These are phyloP conservation scores for Lycocerus yunnanus DNA, from an alignment of 2,888 invertebrate genomes.

Conservation along the genomic window DNA sequence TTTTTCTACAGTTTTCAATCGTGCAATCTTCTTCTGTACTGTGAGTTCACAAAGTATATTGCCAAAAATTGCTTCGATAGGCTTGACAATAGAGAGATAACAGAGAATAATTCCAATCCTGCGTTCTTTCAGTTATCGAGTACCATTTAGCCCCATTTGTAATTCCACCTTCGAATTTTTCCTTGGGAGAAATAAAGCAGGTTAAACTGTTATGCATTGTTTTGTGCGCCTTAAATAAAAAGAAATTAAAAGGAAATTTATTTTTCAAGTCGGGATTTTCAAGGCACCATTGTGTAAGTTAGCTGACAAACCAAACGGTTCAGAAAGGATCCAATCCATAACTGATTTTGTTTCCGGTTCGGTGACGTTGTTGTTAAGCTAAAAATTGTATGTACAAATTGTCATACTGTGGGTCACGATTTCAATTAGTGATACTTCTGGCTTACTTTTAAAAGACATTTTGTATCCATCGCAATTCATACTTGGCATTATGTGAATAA, in stretches of 20 bases:
- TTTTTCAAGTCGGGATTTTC: slow-evolving; percentile 53
- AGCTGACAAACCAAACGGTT: slow-evolving; percentile 91
- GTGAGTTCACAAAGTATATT: too few relatives aligned
- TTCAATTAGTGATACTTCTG: slow-evolving; percentile 56
- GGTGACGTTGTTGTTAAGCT: slow-evolving; percentile 64
- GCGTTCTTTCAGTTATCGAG: slow-evolving; percentile 92
- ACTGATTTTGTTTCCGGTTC: slow-evolving; percentile 88
- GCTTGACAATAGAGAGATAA: too few relatives aligned
- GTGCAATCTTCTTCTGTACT: too few relatives aligned
- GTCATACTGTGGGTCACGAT: slow-evolving; percentile 2
- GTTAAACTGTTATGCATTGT: slow-evolving; percentile 84
- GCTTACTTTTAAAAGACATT: slow-evolving; percentile 58
- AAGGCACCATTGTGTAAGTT: slow-evolving; percentile 95
- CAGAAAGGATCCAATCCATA: slow-evolving; percentile 84
- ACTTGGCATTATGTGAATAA: slow-evolving; percentile 93
- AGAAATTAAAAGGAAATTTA: slow-evolving; percentile 30
- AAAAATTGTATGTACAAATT: slow-evolving; percentile 37
- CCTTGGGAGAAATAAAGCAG: slow-evolving; percentile 68
- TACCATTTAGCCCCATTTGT: slow-evolving; percentile 98
- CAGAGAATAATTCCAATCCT: slow-evolving; percentile 99
- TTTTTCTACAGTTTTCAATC: too few relatives aligned
- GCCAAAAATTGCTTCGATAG: too few relatives aligned
- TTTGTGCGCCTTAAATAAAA: slow-evolving; percentile 72
- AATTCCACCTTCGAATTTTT: slow-evolving; percentile 84
- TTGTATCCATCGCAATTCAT: slow-evolving; percentile 97